A percentile compares a stretch with the other conserved stretches of the same genome.
These are phyloP conservation scores for Ips nitidus DNA, from an alignment of 1,140 invertebrate species.

Conservation along the genomic window DNA sequence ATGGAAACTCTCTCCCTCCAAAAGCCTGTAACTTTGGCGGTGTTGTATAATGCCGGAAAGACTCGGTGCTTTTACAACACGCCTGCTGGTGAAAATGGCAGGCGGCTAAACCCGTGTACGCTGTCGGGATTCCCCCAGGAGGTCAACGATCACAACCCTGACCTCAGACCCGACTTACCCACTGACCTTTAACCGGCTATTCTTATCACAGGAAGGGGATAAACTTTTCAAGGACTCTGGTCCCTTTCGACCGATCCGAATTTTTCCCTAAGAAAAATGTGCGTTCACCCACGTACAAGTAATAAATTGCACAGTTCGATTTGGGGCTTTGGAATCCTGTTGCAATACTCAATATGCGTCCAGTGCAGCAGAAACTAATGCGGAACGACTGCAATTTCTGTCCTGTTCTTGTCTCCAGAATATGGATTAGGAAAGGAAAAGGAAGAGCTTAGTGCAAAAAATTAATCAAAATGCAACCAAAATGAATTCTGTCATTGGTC, in stretches of 20 bases:
- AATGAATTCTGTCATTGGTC: too few relatives aligned
- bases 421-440: too few relatives aligned
- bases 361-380: too few relatives aligned
- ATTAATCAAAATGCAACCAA: too few relatives aligned
- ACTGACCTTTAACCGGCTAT: conserved; percentile 36
- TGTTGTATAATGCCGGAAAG: conserved; percentile 24
- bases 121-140: conserved; percentile 36
- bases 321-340: too few relatives aligned
- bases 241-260: background rate
- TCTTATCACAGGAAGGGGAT: conserved; percentile 27
- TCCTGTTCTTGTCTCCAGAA: too few relatives aligned
- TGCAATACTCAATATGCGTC: too few relatives aligned
- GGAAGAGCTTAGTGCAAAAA: too few relatives aligned
- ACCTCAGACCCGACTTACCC: conserved; percentile 38
- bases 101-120: conserved; percentile 36
- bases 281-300: too few relatives aligned
- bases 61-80: conserved; percentile 37
- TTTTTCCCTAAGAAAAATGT: background rate
- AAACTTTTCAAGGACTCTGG: conserved; percentile 11
- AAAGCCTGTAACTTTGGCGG: background rate
- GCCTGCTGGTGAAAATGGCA: conserved; percentile 37
- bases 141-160: conserved; percentile 39
- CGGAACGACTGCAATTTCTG: too few relatives aligned
- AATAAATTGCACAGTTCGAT: too few relatives aligned
- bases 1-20: too few relatives aligned